Evolutionary conservation across 2,888 invertebrate species (phyloP), one percentile per base, ranked within the genome.

Genomic region (Seira musarum): DNA sequence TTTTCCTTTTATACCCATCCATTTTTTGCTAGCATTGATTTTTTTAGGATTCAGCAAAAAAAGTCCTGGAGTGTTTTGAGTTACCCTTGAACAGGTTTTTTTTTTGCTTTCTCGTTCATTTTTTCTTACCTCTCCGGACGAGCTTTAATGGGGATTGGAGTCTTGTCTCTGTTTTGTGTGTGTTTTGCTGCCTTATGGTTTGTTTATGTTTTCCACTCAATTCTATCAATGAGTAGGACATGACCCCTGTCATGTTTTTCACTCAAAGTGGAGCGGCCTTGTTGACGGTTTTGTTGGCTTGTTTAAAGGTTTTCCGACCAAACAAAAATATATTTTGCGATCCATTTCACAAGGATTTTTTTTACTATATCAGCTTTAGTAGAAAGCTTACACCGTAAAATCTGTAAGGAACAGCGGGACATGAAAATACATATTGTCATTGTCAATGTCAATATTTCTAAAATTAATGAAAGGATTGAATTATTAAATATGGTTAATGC

Each of bases 1-100:
- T 13, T 40, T 40, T 40, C 40, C 13, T 53, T 13, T 53, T 53
- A 17, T 40, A 53, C 53, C 30, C 53, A 53, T 53, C 53, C 17
- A 53, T 53, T 53, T 53, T 53, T 53, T 53, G 53, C 53, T 53
- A 17, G 6, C 30, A 30, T 30, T n/a, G n/a, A n/a, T n/a, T n/a
- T n/a, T 40, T 40, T 40, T 40, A 53, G 6, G 53, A n/a, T 17
- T 13, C 30, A 8, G 8, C 3, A 30, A 30, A 30, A 30, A 30
- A 30, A 30, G 3, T 3, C 2, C 53, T 53, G 53, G 13, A 17
- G 53, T n/a, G 53, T 53, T 53, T 53, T 53, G 53, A 2, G 3
- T 53, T 13, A 53, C 53, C 53, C 53, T 3, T 53, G 30, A 53
- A 53, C 40, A 40, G 40, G 53, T 53, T 13, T 8, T 5, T 53